Evolutionary conservation across 2,888 invertebrate genomes (phyloP).

Genomic region (Pimpla rufipes): DNA sequence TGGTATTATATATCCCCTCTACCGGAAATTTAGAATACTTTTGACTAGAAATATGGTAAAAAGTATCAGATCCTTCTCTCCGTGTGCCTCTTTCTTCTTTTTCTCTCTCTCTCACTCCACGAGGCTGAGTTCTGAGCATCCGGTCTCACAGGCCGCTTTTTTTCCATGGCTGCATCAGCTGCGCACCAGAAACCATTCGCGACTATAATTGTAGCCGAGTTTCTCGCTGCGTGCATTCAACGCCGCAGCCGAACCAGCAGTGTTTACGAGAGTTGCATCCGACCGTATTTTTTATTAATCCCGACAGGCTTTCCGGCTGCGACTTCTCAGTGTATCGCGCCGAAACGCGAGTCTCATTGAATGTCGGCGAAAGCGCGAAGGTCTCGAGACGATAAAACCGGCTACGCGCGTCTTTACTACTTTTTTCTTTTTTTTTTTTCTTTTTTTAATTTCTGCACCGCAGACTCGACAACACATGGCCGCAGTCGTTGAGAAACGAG

Average conservation of each 20-base stretch:
- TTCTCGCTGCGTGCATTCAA: constrained; percentile 22
- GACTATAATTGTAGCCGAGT: constrained; percentile 39
- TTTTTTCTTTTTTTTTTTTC: constrained; percentile 28
- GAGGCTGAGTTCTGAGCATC: constrained; percentile 29
- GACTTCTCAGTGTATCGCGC: constrained; percentile 11
- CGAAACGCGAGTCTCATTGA: constrained; percentile 47
- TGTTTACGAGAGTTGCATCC: constrained; percentile 62
- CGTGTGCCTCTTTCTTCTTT: background rate
- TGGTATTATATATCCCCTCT: no score
- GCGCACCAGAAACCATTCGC: constrained; percentile 51
- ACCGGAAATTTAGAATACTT: no score
- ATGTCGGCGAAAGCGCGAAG: constrained; percentile 6
- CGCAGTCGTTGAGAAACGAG: constrained; percentile 43
- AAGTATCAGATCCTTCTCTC: no score
- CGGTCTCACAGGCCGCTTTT: constrained; percentile 52
- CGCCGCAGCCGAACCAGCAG: constrained; percentile 11
- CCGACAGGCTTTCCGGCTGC: constrained; percentile 36
- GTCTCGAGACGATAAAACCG: constrained; percentile 33
- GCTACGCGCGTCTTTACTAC: constrained; percentile 27
- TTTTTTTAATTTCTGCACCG: constrained; percentile 6
- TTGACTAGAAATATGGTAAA: no score
- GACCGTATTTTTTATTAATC: constrained; percentile 61
- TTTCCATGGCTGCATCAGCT: constrained; percentile 51
- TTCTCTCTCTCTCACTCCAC: background rate
- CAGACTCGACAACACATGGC: constrained; percentile 31